Base-by-base conservation (phyloP, 2,113 vertebrate genomes). In the Onychostoma macrolepis region DNA sequence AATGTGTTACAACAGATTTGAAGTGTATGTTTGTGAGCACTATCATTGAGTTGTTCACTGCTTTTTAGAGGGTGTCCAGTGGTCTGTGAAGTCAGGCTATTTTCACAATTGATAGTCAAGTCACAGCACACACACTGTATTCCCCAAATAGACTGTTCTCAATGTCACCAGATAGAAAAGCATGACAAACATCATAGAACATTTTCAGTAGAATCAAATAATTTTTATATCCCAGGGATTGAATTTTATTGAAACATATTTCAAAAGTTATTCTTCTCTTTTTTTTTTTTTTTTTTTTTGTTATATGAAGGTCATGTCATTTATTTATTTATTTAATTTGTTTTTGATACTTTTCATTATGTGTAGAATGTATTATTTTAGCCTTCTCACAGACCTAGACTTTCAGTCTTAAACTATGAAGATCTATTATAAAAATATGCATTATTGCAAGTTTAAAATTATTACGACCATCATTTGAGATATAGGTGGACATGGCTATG, bases 51-150 rank as follows among this genome's bases (percentile, higher is more conserved):
- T 48, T 83, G 26, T 33, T 24, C 17, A 30, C 6, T 30, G 43
- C 21, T 80, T 80, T 61, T 80, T 72, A 63, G 53, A 24, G 10
- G 63, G 63, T 71, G 43, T 11, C 63, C 17, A 69, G 41, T 33
- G 41, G 43, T 83, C 80, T 83, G 80, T 50, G 19, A 50, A 50
- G 80, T 83, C 28, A 33, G 17, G 26, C 80, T 83, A 67, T 50
- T 83, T 78, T 53, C 26, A 83, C 41, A 83, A 69, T 71, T 83
- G 26, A 83, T 33, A 71, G 19, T 83, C 41, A 48, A 83, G 80
- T 67, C 80, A 30, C 61, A 83, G 63, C 80, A 36, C 19, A 30
- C 63, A 71, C 26, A 48, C 21, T 83, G 65, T 83, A 33, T 69
- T 71, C 63, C 41, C 80, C 17, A 7, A 69, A 83, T 45, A 71